Conservation (phyloP, 1,140 invertebrate species). For the Aphidius ervi region DNA sequence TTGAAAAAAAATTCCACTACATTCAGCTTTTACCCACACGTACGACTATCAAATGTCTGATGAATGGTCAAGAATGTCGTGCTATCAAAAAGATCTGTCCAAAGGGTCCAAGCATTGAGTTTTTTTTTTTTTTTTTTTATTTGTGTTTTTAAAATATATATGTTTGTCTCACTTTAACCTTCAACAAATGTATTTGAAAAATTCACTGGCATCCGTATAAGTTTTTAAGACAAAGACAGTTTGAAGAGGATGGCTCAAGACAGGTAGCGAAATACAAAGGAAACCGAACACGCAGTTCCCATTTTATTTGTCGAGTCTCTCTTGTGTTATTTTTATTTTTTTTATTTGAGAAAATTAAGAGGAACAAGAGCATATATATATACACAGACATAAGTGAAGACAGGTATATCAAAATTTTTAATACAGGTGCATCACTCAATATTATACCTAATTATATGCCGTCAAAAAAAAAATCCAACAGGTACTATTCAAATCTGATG, state of each 20-base stretch:
- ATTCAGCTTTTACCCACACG: constrained; percentile 38
- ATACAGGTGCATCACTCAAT: constrained; percentile 32
- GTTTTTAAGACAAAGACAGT: constrained; percentile 22
- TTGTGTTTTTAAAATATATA: constrained; percentile 20
- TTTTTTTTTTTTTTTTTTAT: constrained; percentile 15
- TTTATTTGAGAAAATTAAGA: neutral
- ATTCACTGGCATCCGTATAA: neutral
- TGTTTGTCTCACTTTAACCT: constrained; percentile 11
- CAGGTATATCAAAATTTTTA: constrained; percentile 34
- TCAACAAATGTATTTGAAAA: constrained; percentile 4
- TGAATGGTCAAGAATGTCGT: constrained; percentile 49
- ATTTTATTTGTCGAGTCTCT: constrained; percentile 32
- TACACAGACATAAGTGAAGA: constrained; percentile 17
- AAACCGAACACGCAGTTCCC: constrained; percentile 34
- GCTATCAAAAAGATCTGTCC: constrained; percentile 48
- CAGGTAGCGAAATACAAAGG: constrained; percentile 50
- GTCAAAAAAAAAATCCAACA: constrained; percentile 18
- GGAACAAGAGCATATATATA: constrained; percentile 1
- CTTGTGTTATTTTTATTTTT: constrained; percentile 1
- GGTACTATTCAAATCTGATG: constrained; percentile 30
- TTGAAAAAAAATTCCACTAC: no score
- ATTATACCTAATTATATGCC: constrained; percentile 41
- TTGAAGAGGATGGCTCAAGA: constrained; percentile 45
- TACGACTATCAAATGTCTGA: constrained; percentile 53
- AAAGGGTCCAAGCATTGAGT: constrained; percentile 12